Conservation (phyloP, 2,113 vertebrate species). For the Lagopus leucura region DNA sequence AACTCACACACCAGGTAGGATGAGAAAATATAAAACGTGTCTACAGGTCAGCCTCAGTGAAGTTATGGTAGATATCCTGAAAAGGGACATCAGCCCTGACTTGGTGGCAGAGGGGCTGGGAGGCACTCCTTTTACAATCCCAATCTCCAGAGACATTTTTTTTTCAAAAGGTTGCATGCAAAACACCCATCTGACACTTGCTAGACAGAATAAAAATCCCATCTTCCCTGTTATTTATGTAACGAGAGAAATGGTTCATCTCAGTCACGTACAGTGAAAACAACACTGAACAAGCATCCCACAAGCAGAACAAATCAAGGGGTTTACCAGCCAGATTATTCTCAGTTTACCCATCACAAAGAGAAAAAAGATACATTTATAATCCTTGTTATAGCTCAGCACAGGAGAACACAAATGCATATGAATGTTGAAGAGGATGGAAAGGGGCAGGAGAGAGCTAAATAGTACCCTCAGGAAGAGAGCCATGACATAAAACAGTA, state of each 20-base stretch:
- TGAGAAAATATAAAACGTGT: background rate
- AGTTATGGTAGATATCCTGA: accelerated
- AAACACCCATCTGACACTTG: background rate
- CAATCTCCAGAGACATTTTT: background rate
- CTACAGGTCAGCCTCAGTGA: background rate
- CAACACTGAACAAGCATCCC: background rate
- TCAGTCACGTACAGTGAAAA: background rate
- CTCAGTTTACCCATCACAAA: background rate
- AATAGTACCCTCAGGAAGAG: background rate
- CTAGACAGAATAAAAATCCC: background rate
- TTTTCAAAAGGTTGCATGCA: background rate
- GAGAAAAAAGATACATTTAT: background rate
- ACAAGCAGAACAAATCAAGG: background rate
- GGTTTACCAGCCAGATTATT: background rate
- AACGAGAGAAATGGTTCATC: background rate
- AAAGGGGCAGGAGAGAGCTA: background rate
- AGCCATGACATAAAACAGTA: background rate
- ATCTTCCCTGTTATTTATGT: background rate
- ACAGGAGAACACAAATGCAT: background rate
- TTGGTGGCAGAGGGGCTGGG: accelerated
- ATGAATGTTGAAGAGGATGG: background rate
- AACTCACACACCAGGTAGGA: background rate
- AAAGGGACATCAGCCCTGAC: background rate
- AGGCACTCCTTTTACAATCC: background rate
- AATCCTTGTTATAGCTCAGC: background rate